Base-by-base conservation (phyloP, 1,140 invertebrate species). In the Maconellicoccus hirsutus region DNA sequence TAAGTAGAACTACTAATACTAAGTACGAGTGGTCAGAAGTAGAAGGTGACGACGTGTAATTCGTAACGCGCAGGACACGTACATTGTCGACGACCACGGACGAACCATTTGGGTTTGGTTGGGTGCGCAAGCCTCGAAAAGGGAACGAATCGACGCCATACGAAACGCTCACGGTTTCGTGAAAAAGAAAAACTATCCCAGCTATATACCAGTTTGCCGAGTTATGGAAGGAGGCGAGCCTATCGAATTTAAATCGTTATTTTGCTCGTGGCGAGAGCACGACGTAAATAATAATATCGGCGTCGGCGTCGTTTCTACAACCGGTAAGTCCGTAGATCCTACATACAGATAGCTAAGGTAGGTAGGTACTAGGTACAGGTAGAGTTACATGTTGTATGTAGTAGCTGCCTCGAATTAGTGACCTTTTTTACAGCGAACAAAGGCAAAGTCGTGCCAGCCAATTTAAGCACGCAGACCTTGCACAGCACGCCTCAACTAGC, bases 41-140 rank as follows among this genome's bases (percentile, higher is more conserved):
- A n/a, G n/a, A n/a, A n/a, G n/a, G n/a, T n/a, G n/a, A n/a, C n/a
- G n/a, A n/a, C n/a, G n/a, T n/a, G n/a, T n/a, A n/a, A n/a, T n/a
- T n/a, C n/a, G n/a, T n/a, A 33, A 33, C 12, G 29, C 29, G 29
- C 29, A 91, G 87, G 87, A 90, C 74, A 89, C 91, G 0, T 97
- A 88, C 79, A 87, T 97, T 71, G 81, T 97, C 29, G 93, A 96
- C 78, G 90, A 91, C 75, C 89, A 89, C n/a, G 81, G 82, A 8
- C 86, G 89, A 0, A 93, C 92, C 0, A 87, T 96, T 71, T 97
- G 94, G 93, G 88, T 93, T 1, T 98, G 94, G 94, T 88, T 94
- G 7, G 94, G 94, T 0, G 85, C 84, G 77, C 80, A 86, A 74
- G 85, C 89, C 42, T 86, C 81, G 66, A 81, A 80, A 38, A 87